Percentiles rank a stretch among this genome's conserved stretches.
Conservation (phyloP, 2,113 vertebrate genomes). For the Neotragus moschatus region DNA sequence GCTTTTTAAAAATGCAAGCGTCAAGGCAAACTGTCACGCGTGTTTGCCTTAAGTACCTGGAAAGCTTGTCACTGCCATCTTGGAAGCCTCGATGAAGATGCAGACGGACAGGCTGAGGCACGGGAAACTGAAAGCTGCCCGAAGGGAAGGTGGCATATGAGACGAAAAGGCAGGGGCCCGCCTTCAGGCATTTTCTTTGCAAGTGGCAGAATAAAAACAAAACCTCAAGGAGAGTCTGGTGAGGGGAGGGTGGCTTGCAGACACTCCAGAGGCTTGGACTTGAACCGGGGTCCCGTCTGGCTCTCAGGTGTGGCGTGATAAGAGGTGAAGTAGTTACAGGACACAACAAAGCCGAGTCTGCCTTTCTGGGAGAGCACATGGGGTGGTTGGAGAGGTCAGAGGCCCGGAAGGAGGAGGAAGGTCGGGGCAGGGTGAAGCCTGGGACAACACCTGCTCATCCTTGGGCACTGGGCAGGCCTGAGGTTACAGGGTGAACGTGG, state of each 20-base stretch:
- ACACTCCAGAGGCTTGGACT: neutral
- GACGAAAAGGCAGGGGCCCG: slow-evolving; percentile 77
- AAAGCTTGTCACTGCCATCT: slow-evolving; percentile 69
- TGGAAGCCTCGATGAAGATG: slow-evolving; percentile 70
- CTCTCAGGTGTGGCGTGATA: neutral
- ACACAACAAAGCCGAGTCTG: neutral
- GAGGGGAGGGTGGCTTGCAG: neutral
- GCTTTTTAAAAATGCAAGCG: slow-evolving; percentile 47
- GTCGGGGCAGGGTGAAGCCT: neutral
- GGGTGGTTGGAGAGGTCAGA: neutral
- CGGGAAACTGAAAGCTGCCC: slow-evolving; percentile 70
- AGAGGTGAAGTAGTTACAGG: neutral
- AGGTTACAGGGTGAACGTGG: neutral
- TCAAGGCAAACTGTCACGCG: slow-evolving; percentile 69
- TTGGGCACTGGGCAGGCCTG: neutral
- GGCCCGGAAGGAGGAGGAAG: neutral
- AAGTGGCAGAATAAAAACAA: slow-evolving; percentile 69
- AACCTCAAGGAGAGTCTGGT: slow-evolving; percentile 45
- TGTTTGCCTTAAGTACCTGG: slow-evolving; percentile 57
- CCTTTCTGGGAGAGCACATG: neutral
- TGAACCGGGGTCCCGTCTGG: neutral
- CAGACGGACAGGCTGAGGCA: slow-evolving; percentile 69
- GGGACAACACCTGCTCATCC: too few relatives aligned
- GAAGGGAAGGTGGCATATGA: slow-evolving; percentile 68
- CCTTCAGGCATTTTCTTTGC: slow-evolving; percentile 76